These are phyloP conservation scores for Drosophila pseudoananassae DNA, from an alignment of 1,140 invertebrate species.

Conservation along the genomic window DNA sequence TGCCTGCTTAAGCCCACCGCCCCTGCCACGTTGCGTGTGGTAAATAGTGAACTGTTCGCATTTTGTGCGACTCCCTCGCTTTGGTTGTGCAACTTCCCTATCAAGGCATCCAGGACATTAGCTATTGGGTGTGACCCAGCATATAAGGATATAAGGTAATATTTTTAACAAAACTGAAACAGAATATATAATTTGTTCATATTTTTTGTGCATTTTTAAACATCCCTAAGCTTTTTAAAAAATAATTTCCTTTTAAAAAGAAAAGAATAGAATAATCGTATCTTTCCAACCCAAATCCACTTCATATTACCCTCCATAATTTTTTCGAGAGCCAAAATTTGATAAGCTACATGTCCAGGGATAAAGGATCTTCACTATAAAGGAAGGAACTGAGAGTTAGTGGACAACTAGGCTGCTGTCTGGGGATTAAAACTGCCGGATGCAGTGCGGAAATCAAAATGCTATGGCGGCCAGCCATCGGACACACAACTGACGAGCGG, in stretches of 20 bases:
- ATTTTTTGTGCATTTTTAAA: too few species aligned
- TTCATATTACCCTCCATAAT: too few species aligned
- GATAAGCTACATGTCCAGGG: background rate
- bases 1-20: conserved; percentile 14
- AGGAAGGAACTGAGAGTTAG: conserved; percentile 10
- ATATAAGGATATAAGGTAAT: background rate
- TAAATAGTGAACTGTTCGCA: conserved; percentile 72
- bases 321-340: background rate
- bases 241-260: too few species aligned
- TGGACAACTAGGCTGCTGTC: conserved; percentile 38
- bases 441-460: conserved; percentile 79
- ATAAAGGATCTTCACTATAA: background rate
- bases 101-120: background rate
- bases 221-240: too few species aligned
- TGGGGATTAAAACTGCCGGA: conserved; percentile 75
- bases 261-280: too few species aligned
- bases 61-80: conserved; percentile 23
- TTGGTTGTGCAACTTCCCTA: conserved; percentile 17
- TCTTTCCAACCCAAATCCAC: too few species aligned
- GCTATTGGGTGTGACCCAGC: background rate
- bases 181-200: too few species aligned
- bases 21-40: conserved; percentile 58
- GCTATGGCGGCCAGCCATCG: conserved; percentile 61
- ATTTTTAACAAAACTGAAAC: background rate
- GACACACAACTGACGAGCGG: conserved; percentile 50